Conservation (phyloP, 2,797 vertebrate species). For the Pristis pectinata region DNA sequence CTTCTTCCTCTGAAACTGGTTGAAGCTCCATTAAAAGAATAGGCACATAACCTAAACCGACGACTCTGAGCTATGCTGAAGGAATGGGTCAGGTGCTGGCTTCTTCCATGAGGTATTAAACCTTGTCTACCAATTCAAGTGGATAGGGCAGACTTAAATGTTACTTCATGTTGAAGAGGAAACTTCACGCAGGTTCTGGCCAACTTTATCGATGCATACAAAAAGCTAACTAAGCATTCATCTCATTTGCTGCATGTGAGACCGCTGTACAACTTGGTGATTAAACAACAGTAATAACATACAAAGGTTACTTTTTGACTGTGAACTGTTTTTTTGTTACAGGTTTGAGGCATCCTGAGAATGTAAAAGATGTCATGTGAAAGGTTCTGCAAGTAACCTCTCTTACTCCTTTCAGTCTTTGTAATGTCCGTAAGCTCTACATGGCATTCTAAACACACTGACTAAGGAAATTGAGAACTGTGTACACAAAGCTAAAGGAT, state of each 20-base stretch:
- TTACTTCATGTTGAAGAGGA: neutral
- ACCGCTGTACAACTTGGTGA: neutral
- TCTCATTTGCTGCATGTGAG: neutral
- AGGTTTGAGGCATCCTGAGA: neutral
- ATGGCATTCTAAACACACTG: neutral
- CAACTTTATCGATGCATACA: neutral
- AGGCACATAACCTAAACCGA: neutral
- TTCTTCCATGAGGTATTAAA: neutral
- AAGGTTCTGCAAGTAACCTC: neutral
- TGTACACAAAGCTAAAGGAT: neutral
- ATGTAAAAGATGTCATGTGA: neutral
- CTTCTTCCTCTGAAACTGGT: neutral
- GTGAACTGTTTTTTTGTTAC: neutral
- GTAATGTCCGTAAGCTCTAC: neutral
- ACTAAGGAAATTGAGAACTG: neutral
- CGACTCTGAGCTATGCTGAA: neutral
- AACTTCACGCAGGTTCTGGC: neutral
- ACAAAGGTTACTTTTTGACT: neutral
- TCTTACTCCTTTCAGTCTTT: neutral
- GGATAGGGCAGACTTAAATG: neutral
- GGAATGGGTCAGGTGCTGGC: neutral
- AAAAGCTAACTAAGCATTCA: neutral
- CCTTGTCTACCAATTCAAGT: neutral
- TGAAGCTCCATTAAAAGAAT: neutral
- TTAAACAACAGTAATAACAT: neutral